Evolutionary conservation across 2,113 vertebrate species (phyloP).

Genomic region (Camelus dromedarius): DNA sequence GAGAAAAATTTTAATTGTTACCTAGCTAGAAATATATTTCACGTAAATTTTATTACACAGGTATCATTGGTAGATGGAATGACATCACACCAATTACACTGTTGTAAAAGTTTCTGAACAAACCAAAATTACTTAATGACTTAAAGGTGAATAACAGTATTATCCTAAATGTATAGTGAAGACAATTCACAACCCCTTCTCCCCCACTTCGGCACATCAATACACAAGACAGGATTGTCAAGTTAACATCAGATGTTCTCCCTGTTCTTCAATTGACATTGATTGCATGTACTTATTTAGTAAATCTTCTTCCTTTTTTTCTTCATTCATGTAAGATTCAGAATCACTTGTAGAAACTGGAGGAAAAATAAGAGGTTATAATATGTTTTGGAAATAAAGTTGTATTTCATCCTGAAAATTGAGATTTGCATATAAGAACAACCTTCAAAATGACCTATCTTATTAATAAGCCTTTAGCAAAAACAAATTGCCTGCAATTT

Average conservation of each 20-base stretch:
- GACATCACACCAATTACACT: constrained; percentile 45
- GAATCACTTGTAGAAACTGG: constrained; percentile 70
- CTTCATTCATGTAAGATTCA: constrained; percentile 68
- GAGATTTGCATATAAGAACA: constrained; percentile 20
- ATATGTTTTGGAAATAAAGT: constrained; percentile 59
- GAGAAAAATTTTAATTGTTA: constrained; percentile 72
- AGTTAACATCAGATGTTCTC: constrained; percentile 66
- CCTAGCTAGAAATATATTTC: constrained; percentile 57
- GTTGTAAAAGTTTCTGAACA: constrained; percentile 66
- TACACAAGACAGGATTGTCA: neutral
- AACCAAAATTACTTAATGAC: constrained; percentile 57
- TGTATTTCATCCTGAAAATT: constrained; percentile 37
- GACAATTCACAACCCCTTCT: neutral
- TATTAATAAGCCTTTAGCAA: constrained; percentile 34
- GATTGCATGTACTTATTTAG: constrained; percentile 79
- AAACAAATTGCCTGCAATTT: neutral
- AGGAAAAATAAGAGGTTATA: constrained; percentile 60
- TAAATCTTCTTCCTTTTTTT: constrained; percentile 75
- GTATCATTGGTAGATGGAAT: constrained; percentile 44
- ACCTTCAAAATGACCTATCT: constrained; percentile 49
- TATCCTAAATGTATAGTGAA: constrained; percentile 22
- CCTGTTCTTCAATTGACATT: constrained; percentile 79
- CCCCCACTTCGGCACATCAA: constrained; percentile 35
- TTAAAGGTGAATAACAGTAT: constrained; percentile 49
- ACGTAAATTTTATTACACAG: constrained; percentile 60